A percentile compares a stretch with the other conserved stretches of the same genome.
Evolutionary conservation across 2,888 invertebrate species (phyloP).

Genomic region (Gastrophysa polygoni): DNA sequence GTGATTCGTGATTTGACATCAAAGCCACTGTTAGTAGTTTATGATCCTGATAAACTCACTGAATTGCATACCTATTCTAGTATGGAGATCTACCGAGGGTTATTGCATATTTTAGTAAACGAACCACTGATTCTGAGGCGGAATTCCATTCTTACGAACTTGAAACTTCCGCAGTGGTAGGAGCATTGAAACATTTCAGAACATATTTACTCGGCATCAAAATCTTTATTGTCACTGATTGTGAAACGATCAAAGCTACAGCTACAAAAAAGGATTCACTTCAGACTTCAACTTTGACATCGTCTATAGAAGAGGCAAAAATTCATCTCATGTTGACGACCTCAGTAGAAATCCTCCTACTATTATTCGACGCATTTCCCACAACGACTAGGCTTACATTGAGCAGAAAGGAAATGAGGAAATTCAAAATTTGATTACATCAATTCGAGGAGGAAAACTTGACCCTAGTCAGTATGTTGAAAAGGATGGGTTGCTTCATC

Average conservation of each 20-base stretch:
- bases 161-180: slow-evolving; percentile 47
- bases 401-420: slow-evolving; percentile 36
- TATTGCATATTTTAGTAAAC: slow-evolving; percentile 23
- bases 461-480: slow-evolving; percentile 38
- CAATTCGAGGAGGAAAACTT: slow-evolving; percentile 30
- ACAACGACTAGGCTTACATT: slow-evolving; percentile 30
- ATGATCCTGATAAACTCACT: too few relatives aligned
- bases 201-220: slow-evolving; percentile 39
- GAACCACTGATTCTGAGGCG: slow-evolving; percentile 14
- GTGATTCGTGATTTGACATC: slow-evolving; percentile 26
- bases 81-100: slow-evolving; percentile 9
- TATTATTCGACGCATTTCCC: slow-evolving; percentile 13
- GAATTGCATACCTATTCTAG: too few relatives aligned
- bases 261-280: slow-evolving; percentile 41
- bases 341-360: neutral
- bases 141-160: slow-evolving; percentile 41
- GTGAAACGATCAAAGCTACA: slow-evolving; percentile 44
- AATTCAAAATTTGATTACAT: slow-evolving; percentile 8
- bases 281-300: slow-evolving; percentile 38
- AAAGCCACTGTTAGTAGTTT: slow-evolving; percentile 32
- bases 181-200: slow-evolving; percentile 43
- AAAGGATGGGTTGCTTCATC: slow-evolving; percentile 34
- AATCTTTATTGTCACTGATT: slow-evolving; percentile 47
- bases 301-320: neutral
- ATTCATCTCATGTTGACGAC: neutral